Evolutionary conservation across 2,797 vertebrate species (phyloP).

Genomic region (Lacerta agilis): DNA sequence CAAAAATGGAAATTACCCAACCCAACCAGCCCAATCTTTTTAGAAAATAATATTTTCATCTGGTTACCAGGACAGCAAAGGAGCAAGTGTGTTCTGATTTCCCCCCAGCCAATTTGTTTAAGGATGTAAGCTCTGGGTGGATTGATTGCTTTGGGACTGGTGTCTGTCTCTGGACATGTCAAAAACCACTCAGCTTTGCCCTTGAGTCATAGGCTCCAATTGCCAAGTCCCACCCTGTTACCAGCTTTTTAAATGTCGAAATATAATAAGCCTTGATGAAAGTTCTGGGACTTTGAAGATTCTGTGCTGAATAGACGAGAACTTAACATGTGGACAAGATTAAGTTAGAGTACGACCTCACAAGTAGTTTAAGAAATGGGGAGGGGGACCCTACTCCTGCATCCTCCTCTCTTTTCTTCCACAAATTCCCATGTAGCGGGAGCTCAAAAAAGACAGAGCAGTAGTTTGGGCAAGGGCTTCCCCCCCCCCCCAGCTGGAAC

Average conservation of each 20-base stretch:
- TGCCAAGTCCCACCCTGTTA: background rate
- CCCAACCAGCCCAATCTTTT: background rate
- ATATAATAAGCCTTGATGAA: background rate
- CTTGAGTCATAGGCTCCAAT: background rate
- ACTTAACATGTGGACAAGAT: background rate
- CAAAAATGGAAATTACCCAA: no score
- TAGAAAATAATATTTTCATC: background rate
- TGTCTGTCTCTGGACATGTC: background rate
- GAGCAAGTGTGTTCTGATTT: no score
- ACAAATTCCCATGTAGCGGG: background rate
- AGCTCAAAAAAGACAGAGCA: background rate
- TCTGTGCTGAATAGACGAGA: background rate
- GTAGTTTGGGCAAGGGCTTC: background rate
- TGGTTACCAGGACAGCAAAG: background rate
- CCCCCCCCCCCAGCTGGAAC: no score
- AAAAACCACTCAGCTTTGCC: background rate
- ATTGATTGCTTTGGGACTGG: background rate
- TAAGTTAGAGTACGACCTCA: no score
- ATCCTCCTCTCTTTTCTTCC: background rate
- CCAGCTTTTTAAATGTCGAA: background rate
- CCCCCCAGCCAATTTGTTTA: background rate
- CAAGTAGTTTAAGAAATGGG: background rate
- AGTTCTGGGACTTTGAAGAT: background rate
- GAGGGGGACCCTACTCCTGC: background rate
- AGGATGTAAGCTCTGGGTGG: background rate